Conservation (phyloP, 2,797 vertebrate species). For the Sebastes kiyomatsui region DNA sequence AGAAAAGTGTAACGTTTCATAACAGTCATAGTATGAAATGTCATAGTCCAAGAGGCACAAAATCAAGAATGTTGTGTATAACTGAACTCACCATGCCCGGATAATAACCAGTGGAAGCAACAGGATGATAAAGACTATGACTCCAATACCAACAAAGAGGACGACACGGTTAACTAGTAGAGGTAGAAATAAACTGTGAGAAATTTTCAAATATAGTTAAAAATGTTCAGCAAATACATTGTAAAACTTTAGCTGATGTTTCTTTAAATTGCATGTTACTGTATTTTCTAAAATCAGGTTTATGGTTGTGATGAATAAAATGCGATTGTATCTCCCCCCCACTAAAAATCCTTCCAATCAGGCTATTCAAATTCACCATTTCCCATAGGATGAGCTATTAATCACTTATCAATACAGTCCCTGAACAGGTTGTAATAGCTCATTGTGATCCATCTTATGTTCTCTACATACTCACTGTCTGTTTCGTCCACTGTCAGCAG, state of each 20-base stretch:
- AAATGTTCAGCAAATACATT: neutral
- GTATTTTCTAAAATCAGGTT: neutral
- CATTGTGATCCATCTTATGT: neutral
- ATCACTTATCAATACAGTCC: neutral
- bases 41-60: neutral
- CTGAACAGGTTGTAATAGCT: neutral
- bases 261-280: neutral
- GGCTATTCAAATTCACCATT: too few relatives aligned
- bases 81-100: conserved; percentile 41
- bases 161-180: neutral
- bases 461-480: conserved; percentile 16
- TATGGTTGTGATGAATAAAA: neutral
- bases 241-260: neutral
- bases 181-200: neutral
- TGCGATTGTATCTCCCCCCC: neutral
- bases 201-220: neutral
- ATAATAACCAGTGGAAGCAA: conserved; percentile 20
- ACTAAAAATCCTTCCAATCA: neutral
- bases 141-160: conserved; percentile 13
- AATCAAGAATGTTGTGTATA: neutral
- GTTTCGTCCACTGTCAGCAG: neutral
- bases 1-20: neutral
- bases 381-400: neutral
- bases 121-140: conserved; percentile 22
- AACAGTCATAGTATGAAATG: neutral